Percentiles rank a stretch among this genome's conserved stretches.
phyloP scores from a whole-genome alignment of 2,113 vertebrate species.

The Ptyas mucosa region DNA sequence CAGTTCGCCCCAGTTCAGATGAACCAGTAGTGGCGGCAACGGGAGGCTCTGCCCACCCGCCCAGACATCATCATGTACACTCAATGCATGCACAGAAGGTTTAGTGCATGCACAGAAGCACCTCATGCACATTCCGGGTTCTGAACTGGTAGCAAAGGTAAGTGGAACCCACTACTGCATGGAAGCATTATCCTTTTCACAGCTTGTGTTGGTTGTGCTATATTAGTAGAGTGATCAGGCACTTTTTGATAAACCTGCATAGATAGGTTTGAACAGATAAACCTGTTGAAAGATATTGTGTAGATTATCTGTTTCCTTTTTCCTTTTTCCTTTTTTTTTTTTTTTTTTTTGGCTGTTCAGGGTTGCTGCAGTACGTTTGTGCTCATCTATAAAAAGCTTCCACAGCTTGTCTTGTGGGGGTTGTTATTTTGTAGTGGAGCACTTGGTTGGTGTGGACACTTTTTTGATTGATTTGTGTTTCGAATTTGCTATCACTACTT shows the following conservation, averaged over 20 bases:
- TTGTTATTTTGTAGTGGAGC: background rate
- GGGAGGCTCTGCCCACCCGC: too few species aligned
- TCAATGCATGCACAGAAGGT: too few species aligned
- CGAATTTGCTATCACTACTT: too few species aligned
- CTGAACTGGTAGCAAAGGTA: too few species aligned
- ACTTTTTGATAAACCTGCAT: background rate
- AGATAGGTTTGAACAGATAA: too few species aligned
- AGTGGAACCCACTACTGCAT: background rate
- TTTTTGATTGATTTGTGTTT: too few species aligned
- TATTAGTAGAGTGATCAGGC: background rate
- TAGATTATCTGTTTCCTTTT: background rate
- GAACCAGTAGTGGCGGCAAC: too few species aligned
- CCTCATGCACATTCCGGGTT: too few species aligned
- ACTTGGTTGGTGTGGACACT: background rate
- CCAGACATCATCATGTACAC: too few species aligned
- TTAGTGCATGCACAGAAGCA: too few species aligned
- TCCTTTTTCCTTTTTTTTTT: too few species aligned
- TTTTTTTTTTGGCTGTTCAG: background rate
- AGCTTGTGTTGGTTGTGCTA: background rate
- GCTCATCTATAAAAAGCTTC: background rate
- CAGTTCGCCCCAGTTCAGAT: too few species aligned
- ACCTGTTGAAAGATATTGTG: background rate
- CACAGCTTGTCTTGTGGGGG: background rate
- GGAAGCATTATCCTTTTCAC: background rate
- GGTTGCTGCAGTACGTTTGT: background rate